Evolutionary conservation across 2,113 vertebrate genomes (phyloP).

Genomic region (cattle (Bos taurus)): DNA sequence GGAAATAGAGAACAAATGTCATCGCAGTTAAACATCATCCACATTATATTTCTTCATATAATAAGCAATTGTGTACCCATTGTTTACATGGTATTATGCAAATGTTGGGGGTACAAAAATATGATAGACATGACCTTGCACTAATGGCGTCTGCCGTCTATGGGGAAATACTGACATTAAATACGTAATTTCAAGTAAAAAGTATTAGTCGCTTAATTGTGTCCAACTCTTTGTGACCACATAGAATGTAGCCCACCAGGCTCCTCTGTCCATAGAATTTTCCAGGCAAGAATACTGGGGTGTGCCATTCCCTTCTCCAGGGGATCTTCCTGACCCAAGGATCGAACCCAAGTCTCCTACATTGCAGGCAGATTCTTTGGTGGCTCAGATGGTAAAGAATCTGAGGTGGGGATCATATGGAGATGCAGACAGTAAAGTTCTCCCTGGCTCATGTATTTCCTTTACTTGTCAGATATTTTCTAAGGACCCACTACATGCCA

Average conservation of each 20-base stretch:
- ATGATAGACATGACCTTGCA: background rate
- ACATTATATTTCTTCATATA: background rate
- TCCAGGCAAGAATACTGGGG: background rate
- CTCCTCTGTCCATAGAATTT: background rate
- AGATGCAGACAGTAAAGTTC: background rate
- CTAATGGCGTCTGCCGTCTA: fast-evolving
- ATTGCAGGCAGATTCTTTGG: background rate
- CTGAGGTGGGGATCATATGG: background rate
- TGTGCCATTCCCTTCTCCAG: background rate
- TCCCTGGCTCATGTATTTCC: background rate
- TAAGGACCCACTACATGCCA: background rate
- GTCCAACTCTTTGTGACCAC: background rate
- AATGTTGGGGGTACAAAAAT: background rate
- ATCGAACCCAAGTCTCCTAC: background rate
- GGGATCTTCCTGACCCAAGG: background rate
- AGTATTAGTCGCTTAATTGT: background rate
- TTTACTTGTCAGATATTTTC: background rate
- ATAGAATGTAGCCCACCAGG: background rate
- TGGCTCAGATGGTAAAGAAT: background rate
- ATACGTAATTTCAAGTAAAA: background rate
- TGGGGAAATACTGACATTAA: background rate
- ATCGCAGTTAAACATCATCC: background rate
- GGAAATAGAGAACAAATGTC: background rate
- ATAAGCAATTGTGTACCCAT: background rate
- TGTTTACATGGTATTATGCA: background rate